Conservation (phyloP, 2,797 vertebrate species). For the Caiman crocodilus region DNA sequence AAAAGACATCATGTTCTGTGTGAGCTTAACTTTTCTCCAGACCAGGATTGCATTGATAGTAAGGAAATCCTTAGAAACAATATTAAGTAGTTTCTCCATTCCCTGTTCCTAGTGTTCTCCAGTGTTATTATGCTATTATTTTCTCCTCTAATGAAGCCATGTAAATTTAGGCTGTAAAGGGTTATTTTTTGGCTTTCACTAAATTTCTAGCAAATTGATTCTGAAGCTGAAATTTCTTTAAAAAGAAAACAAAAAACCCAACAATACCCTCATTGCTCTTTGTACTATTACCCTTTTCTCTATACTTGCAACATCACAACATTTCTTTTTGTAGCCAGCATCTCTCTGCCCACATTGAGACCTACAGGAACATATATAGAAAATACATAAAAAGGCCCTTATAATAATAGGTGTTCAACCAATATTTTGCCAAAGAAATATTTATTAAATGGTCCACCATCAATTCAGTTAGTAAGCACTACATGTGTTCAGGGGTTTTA, state of each 20-base stretch:
- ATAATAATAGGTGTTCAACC: not conserved
- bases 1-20: not conserved
- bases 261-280: not conserved
- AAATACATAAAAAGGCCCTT: not conserved
- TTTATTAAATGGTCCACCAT: not conserved
- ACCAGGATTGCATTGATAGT: not conserved
- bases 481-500: not conserved
- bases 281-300: not conserved
- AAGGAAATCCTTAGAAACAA: not conserved
- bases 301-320: not conserved
- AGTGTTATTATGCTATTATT: not conserved
- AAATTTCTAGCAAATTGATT: conserved; percentile 33
- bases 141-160: not conserved
- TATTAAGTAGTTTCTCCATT: not conserved
- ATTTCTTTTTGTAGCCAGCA: not conserved
- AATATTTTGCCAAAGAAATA: not conserved
- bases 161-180: not conserved
- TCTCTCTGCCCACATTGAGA: not conserved
- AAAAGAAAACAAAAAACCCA: not conserved
- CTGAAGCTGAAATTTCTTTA: conserved; percentile 7
- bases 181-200: not conserved
- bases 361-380: not conserved
- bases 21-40: not conserved
- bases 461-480: not conserved
- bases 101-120: not conserved